Base-by-base conservation (phyloP, 2,888 invertebrate genomes). In the Trissoscelio sp. region DNA sequence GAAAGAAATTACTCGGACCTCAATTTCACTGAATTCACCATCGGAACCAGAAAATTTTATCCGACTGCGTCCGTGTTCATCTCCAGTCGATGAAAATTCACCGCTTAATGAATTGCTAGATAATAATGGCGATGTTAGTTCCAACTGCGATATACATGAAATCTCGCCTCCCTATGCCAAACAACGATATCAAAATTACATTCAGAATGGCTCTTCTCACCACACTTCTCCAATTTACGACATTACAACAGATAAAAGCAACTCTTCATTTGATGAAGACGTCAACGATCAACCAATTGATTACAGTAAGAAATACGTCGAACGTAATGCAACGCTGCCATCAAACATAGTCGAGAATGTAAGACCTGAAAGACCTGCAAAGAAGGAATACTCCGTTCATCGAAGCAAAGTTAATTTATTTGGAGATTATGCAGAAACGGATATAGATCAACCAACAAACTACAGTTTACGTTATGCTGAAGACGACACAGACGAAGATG, bases 361-460 rank as follows among this genome's bases (percentile, higher is more conserved):
- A 5, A 67, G 85, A 42, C 31, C 60, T 0, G 81, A 83, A 6
- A 62, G 84, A 28, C 46, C 84, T 6, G 51, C 82, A 9, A 85
- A 90, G 11, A 87, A 91, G 58, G 86, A 88, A 79, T 87, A 87
- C 66, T 79, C 85, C 2, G 86, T 88, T 58, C 86, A 84, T 7
- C 85, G 87, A 16, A 74, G 85, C 5, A 89, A 91, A 74, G 87
- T 88, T 0, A 88, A 88, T 75, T 75, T 89, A 14, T 92, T 90
- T 73, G 94, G 94, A 0, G 95, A 96, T 89, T 96, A 96, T 90
- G 96, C 97, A 44, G 97, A 97, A 91, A 97, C 97, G 0, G 97
- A 98, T 92, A 92, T 97, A 58, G 97, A 97, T 91, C 97, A 97
- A 89, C 97, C 97, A 0, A 98, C 98, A 0, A 96, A 98, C 92